Base-by-base conservation (phyloP, 2,888 invertebrate species). In the Sycophila texana region DNA sequence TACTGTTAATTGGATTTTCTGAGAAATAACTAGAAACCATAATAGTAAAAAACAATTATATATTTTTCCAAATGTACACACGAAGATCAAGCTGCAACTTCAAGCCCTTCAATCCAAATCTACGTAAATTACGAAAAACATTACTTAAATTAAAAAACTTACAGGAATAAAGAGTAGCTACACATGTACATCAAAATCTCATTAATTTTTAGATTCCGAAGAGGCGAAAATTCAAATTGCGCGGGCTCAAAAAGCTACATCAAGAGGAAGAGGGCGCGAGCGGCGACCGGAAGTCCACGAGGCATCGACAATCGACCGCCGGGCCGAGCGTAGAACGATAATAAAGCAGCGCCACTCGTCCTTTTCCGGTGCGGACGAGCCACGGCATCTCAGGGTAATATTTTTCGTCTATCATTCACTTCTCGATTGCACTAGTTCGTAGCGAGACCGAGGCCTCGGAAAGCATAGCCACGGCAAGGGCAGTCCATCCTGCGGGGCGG, bases 371-470 rank as follows among this genome's bases (percentile, higher is more conserved):
- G 81, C 82, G 83, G 86, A 84, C 82, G 86, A 86, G 84, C 86
- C 85, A 86, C 86, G 84, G 84, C 83, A 81, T 84, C 83, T 84
- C 84, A 85, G 87, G 89, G 88, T 88, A 89, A 88, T 86, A 87
- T 89, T 88, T 85, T 87, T 87, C 87, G 84, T 88, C 88, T 89
- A 85, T 84, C 86, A 88, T 88, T 87, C 84, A 85, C 81, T 81
- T 84, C 83, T 83, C 81, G 82, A 80, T 85, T 86, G 85, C 84
- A 79, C 83, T 83, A 85, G 82, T 84, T 83, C 71, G 83, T 83
- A 82, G 76, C 83, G 82, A 72, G 70, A 76, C 80, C 82, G 84
- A 83, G 71, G 70, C 79, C 74, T 76, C 80, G 75, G 80, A 81
- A 84, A 82, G 77, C 63, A 77, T 83, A 83, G 83, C 83, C 84